Evolutionary conservation across 2,797 vertebrate genomes (phyloP).

Genomic region (Peromyscus melanophrys): DNA sequence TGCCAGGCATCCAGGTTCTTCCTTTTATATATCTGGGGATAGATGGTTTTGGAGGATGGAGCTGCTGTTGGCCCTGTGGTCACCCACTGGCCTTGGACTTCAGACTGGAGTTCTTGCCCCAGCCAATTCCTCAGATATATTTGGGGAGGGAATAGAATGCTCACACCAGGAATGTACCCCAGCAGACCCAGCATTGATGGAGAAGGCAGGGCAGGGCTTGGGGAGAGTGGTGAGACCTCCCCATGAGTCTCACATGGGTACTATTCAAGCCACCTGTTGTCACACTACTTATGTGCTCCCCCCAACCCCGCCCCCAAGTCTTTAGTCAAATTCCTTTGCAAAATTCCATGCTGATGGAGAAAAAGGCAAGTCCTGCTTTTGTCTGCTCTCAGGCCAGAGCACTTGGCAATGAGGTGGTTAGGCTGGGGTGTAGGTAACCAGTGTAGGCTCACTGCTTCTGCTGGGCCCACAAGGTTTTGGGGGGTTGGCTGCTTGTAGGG

Average conservation of each 20-base stretch:
- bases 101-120: not conserved
- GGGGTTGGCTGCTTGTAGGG: not conserved
- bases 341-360: not conserved
- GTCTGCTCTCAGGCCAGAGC: not conserved
- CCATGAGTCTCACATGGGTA: fast-evolving
- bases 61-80: not conserved
- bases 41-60: not conserved
- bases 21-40: not conserved
- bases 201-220: not conserved
- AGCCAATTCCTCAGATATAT: not conserved
- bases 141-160: not conserved
- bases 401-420: not conserved
- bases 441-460: not conserved
- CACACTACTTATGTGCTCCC: not conserved
- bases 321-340: not conserved
- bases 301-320: not conserved
- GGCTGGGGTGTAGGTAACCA: not conserved
- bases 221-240: not conserved
- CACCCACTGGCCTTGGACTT: not conserved
- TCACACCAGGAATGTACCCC: not conserved
- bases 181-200: not conserved
- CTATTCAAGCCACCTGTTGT: no score
- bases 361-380: not conserved
- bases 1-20: not conserved
- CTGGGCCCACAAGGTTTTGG: not conserved